Evolutionary conservation across 2,113 vertebrate species (phyloP).

Genomic region (Syngnathus scovelli): DNA sequence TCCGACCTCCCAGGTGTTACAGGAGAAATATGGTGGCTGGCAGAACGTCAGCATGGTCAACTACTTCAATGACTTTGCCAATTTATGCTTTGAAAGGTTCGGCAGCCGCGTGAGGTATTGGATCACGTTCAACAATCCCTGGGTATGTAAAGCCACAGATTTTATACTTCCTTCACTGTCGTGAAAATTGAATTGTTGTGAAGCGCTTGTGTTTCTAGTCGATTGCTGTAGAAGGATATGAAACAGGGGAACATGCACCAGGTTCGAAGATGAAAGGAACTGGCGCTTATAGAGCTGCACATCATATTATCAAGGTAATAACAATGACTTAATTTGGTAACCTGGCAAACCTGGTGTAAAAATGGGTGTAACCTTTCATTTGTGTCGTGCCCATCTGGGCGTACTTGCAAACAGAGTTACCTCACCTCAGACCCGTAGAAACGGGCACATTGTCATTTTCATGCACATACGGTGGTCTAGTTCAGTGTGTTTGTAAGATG

Average conservation of each 20-base stretch:
- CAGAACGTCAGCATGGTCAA: slow-evolving; percentile 84
- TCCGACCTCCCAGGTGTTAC: slow-evolving; percentile 73
- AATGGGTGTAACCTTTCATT: too few relatives aligned
- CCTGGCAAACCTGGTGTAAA: too few relatives aligned
- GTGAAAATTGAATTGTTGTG: neutral
- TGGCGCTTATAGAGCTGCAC: slow-evolving; percentile 81
- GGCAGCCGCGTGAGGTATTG: slow-evolving; percentile 86
- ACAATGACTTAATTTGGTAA: too few relatives aligned
- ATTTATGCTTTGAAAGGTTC: slow-evolving; percentile 88
- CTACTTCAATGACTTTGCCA: slow-evolving; percentile 87
- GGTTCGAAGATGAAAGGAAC: slow-evolving; percentile 79
- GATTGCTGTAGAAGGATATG: slow-evolving; percentile 87
- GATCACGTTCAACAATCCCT: slow-evolving; percentile 90
- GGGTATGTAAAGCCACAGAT: slow-evolving; percentile 65
- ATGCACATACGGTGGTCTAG: too few relatives aligned
- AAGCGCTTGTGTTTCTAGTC: slow-evolving; percentile 63
- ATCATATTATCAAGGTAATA: slow-evolving; percentile 86
- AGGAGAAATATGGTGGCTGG: slow-evolving; percentile 86
- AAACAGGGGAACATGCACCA: slow-evolving; percentile 83
- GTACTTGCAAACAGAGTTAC: too few relatives aligned
- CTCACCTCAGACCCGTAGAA: too few relatives aligned
- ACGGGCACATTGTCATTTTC: too few relatives aligned
- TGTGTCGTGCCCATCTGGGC: too few relatives aligned
- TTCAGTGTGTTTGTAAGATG: too few relatives aligned
- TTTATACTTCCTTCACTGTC: neutral